Evolutionary conservation across 1,140 invertebrate genomes (phyloP).

Genomic region (Drosophila lacteicornis): DNA sequence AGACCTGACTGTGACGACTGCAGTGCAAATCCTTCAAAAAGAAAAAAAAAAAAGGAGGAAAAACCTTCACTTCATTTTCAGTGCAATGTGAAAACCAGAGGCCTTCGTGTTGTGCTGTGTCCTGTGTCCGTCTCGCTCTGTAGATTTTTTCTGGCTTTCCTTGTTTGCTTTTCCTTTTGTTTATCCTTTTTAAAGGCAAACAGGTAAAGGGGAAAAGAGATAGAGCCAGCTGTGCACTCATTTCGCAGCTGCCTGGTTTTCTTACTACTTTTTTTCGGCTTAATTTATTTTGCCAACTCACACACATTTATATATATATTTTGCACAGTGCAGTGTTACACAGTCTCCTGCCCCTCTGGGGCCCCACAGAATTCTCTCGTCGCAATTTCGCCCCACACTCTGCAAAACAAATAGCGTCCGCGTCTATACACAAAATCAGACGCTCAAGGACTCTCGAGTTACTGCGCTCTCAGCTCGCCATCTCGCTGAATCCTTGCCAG

Average conservation of each 20-base stretch:
- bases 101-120: slow-evolving; percentile 15
- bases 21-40: slow-evolving; percentile 34
- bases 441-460: slow-evolving; percentile 79
- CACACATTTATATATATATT: background rate
- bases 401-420: slow-evolving; percentile 78
- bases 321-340: slow-evolving; percentile 6
- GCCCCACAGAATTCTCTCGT: slow-evolving; percentile 10
- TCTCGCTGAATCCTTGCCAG: slow-evolving; percentile 9
- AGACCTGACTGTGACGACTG: slow-evolving; percentile 27
- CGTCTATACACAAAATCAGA: slow-evolving; percentile 83
- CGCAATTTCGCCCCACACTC: slow-evolving; percentile 43
- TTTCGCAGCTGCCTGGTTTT: slow-evolving; percentile 24
- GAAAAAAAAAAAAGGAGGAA: background rate
- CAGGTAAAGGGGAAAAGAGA: background rate
- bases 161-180: slow-evolving; percentile 57
- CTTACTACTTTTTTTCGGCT: slow-evolving; percentile 53
- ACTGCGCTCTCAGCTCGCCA: slow-evolving; percentile 35
- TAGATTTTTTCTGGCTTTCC: slow-evolving; percentile 9
- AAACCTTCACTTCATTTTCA: slow-evolving; percentile 50
- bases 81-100: slow-evolving; percentile 23
- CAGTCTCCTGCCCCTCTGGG: background rate
- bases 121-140: slow-evolving; percentile 8
- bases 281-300: slow-evolving; percentile 57
- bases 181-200: slow-evolving; percentile 42
- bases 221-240: slow-evolving; percentile 5